phyloP scores from a whole-genome alignment of 2,888 invertebrate species.

The Sycophila texana region DNA sequence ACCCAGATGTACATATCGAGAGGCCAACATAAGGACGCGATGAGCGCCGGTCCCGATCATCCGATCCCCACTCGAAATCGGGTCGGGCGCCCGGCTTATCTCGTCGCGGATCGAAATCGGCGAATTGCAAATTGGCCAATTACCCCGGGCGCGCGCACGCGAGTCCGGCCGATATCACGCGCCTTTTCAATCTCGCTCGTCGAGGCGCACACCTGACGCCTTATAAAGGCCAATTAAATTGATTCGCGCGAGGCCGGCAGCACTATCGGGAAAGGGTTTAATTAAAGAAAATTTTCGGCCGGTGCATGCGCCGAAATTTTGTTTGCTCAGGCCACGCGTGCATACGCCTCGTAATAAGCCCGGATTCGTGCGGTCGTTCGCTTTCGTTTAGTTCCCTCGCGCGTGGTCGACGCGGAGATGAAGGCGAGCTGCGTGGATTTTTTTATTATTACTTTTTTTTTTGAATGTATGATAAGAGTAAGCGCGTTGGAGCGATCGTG shows the following conservation, averaged over 20 bases:
- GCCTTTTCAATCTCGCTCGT: slow-evolving; percentile 37
- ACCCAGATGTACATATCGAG: no score
- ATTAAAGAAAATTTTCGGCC: slow-evolving; percentile 40
- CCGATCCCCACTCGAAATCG: slow-evolving; percentile 45
- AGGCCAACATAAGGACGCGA: no score
- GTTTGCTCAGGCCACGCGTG: no score
- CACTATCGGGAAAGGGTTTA: slow-evolving; percentile 29
- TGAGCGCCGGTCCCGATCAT: not conserved
- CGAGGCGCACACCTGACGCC: slow-evolving; percentile 49
- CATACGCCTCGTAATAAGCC: no score
- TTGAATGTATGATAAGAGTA: no score
- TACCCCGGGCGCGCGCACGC: slow-evolving; percentile 61
- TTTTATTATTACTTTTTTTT: no score
- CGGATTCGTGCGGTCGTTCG: no score
- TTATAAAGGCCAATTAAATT: slow-evolving; percentile 25
- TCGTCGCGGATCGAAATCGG: slow-evolving; percentile 49
- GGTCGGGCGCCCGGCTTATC: slow-evolving; percentile 40
- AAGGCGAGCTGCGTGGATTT: no score
- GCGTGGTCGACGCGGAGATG: no score
- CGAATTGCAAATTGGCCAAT: slow-evolving; percentile 65
- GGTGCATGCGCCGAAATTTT: not conserved
- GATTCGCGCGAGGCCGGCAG: slow-evolving; percentile 1
- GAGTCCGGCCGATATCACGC: not conserved
- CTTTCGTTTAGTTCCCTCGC: no score
- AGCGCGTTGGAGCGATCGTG: no score